Evolutionary conservation across 1,140 invertebrate genomes (phyloP).

Genomic region (Drosophila pallidifrons): DNA sequence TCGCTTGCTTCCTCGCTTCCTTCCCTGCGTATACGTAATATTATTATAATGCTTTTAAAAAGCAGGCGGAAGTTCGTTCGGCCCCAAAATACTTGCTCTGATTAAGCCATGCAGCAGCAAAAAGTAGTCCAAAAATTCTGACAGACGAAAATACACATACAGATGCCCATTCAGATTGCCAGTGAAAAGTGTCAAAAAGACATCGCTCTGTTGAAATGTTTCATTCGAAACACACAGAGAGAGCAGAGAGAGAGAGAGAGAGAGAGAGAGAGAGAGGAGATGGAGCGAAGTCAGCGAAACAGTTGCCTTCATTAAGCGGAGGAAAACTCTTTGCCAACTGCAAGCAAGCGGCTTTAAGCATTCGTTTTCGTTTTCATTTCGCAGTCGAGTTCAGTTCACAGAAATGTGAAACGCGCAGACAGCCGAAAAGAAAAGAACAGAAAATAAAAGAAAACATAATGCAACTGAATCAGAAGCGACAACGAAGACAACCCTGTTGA

Average conservation of each 20-base stretch:
- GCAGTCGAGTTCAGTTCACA: conserved; percentile 26
- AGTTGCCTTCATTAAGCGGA: not conserved
- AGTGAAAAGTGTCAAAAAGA: conserved; percentile 45
- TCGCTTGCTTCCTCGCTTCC: not conserved
- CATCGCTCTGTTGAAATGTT: conserved; percentile 11
- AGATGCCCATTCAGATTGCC: conserved; percentile 10
- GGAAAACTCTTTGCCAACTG: not conserved
- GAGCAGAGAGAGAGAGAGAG: not conserved
- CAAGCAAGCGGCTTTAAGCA: conserved; percentile 16
- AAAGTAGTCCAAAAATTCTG: conserved; percentile 7
- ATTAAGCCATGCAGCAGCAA: conserved; percentile 37
- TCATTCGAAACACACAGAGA: not conserved
- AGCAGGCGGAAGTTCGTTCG: not conserved
- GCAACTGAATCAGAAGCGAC: conserved; percentile 10
- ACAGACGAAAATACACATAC: not conserved
- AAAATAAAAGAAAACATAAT: not conserved
- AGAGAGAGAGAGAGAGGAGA: not conserved
- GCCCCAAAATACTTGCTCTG: conserved; percentile 31
- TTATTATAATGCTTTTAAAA: conserved; percentile 67
- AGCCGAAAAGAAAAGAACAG: not conserved
- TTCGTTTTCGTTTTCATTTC: conserved; percentile 19
- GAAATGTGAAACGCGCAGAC: not conserved
- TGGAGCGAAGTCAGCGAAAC: not conserved
- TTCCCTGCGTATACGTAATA: conserved; percentile 62
- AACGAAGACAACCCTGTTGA: not conserved